Evolutionary conservation across 2,113 vertebrate genomes (phyloP), one percentile per base, ranked within the genome.

Genomic region (Ammodytes dubius): DNA sequence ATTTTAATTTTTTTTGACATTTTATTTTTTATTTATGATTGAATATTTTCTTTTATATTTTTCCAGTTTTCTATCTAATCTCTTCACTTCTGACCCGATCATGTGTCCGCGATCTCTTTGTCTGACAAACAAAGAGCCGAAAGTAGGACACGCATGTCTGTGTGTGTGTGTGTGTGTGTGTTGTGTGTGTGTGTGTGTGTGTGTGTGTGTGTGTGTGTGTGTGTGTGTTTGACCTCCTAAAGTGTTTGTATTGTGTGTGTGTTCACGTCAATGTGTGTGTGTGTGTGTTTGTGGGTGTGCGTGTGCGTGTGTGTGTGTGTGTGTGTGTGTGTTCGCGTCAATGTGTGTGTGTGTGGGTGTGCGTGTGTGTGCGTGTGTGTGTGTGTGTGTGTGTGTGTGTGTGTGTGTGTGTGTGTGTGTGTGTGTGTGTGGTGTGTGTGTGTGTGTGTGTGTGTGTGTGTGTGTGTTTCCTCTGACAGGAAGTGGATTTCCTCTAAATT

Each of bases 41-140:
- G 4, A 6, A n/a, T 13, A 7, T 50, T 52, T 57, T 19, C 17
- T 7, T n/a, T 10, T 7, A 27, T n/a, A n/a, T 49, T 5, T 73
- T 81, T 45, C 61, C 42, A 52, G 53, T 37, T 58, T 35, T 58
- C 9, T 40, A n/a, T 35, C 42, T 8, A 50, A 15, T 61, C 9
- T 17, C 8, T 27, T 19, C 11, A 14, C 45, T 35, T 17, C 10
- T 64, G 35, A n/a, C 52, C 14, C 17, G 27, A 15, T 9, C 14
- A 10, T 2, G 46, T 58, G 4, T 15, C 19, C 45, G 17, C n/a
- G 5, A 46, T 66, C 45, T 56, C 15, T 64, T 60, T 13, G n/a
- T 67, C 37, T 45, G 2, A 85, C 82, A 86, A 81, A 91, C 87
- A 89, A 89, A 91, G 87, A 68, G 43, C 63, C 57, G 70, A 75